Percentiles rank a stretch among this genome's conserved stretches.
phyloP scores from a whole-genome alignment of 2,888 invertebrate genomes.

The Phalera bucephala region DNA sequence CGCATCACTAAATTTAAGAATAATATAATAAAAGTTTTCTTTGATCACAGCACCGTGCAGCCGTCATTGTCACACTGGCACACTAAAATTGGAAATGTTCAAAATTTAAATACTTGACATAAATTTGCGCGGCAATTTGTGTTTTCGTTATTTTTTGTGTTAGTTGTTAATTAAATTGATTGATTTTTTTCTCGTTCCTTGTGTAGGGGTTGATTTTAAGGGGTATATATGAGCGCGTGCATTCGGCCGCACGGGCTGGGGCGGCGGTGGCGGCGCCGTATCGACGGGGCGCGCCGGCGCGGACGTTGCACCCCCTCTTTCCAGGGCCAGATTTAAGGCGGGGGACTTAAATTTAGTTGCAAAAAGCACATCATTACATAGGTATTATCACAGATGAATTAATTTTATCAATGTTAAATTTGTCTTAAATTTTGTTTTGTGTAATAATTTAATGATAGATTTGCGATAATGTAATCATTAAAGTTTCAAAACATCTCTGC shows the following conservation, averaged over 20 bases:
- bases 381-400: too few relatives aligned
- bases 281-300: constrained; percentile 62
- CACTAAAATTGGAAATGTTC: constrained; percentile 16
- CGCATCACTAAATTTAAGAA: constrained; percentile 24
- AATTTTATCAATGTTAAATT: too few relatives aligned
- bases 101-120: constrained; percentile 11
- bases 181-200: constrained; percentile 18
- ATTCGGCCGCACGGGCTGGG: constrained; percentile 54
- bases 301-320: constrained; percentile 56
- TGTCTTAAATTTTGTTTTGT: too few relatives aligned
- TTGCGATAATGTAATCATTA: too few relatives aligned
- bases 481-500: too few relatives aligned
- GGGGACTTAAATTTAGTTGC: too few relatives aligned
- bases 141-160: constrained; percentile 13
- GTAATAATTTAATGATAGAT: too few relatives aligned
- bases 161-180: constrained; percentile 8
- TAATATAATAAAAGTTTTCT: constrained; percentile 11
- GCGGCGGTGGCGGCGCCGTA: constrained; percentile 45
- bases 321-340: constrained; percentile 37
- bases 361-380: too few relatives aligned
- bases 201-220: constrained; percentile 26
- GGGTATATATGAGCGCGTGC: constrained; percentile 41
- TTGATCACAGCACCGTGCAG: constrained; percentile 45
- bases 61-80: constrained; percentile 44
- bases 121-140: constrained; percentile 20